A percentile compares a stretch with the other conserved stretches of the same genome.
phyloP scores from a whole-genome alignment of 2,888 invertebrate genomes.

The Eubasilissa splendida region DNA sequence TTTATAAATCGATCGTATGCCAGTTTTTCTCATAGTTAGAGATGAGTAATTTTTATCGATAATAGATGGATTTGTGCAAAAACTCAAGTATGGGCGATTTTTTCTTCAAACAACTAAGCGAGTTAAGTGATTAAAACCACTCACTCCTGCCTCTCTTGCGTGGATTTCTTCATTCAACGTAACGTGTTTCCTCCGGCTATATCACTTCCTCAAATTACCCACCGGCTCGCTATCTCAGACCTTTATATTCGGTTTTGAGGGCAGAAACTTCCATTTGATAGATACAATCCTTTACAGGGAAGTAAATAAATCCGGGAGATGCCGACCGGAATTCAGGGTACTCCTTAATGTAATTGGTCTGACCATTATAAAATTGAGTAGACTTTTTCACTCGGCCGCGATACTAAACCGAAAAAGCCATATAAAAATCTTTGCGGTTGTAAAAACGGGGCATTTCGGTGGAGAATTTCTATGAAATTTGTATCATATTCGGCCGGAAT shows the following conservation, averaged over 20 bases:
- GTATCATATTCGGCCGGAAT: constrained; percentile 26
- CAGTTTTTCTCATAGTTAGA: no score
- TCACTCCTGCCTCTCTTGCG: background rate
- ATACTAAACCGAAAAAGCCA: constrained; percentile 9
- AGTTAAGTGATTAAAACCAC: background rate
- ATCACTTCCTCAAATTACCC: constrained; percentile 50
- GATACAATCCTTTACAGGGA: constrained; percentile 52
- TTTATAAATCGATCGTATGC: no score
- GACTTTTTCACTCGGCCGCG: constrained; percentile 17
- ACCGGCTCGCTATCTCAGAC: constrained; percentile 39
- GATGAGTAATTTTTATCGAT: no score
- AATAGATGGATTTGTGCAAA: no score
- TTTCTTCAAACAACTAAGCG: no score
- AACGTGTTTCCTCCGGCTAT: background rate
- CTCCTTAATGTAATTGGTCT: constrained; percentile 56
- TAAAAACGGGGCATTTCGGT: constrained; percentile 3
- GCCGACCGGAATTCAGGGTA: constrained; percentile 10
- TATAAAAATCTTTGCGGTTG: constrained; percentile 28
- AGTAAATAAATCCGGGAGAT: constrained; percentile 45
- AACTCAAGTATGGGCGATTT: no score
- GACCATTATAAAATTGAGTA: constrained; percentile 56
- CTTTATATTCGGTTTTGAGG: constrained; percentile 49
- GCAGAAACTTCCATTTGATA: constrained; percentile 52
- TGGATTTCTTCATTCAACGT: background rate
- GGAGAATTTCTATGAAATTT: constrained; percentile 24